A percentile compares a stretch with the other conserved stretches of the same genome.
phyloP scores from a whole-genome alignment of 2,113 vertebrate species.

The Cyanocitta stelleri region DNA sequence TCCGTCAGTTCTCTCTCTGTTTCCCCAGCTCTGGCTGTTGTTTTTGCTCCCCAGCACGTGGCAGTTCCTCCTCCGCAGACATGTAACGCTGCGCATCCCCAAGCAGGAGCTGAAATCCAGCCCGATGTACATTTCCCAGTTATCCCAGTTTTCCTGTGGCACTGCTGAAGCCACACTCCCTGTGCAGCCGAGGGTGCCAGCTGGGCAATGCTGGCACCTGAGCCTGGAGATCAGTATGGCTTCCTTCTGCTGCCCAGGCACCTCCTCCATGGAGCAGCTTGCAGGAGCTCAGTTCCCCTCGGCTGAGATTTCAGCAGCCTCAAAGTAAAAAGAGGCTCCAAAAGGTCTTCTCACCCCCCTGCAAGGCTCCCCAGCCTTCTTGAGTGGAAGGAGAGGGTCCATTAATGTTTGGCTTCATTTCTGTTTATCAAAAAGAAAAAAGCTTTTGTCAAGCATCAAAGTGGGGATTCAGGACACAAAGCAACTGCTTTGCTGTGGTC shows the following conservation, averaged over 20 bases:
- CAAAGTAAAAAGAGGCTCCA: not conserved
- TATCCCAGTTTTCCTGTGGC: not conserved
- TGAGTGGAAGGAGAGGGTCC: conserved; percentile 13
- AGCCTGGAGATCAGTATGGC: fast-evolving
- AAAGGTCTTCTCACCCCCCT: not conserved
- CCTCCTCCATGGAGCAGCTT: not conserved
- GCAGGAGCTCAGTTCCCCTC: not conserved
- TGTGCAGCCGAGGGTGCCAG: not conserved
- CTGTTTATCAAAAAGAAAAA: conserved; percentile 57
- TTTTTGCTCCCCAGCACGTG: not conserved
- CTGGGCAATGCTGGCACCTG: not conserved
- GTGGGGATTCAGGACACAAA: not conserved
- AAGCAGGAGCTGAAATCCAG: not conserved
- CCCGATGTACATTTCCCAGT: fast-evolving
- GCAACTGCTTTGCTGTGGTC: not conserved
- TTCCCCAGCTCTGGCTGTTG: not conserved
- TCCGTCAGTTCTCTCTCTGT: not conserved
- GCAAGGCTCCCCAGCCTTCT: not conserved
- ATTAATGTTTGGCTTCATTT: conserved; percentile 44
- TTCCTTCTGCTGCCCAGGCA: not conserved
- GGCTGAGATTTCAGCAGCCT: not conserved
- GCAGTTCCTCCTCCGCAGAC: not conserved
- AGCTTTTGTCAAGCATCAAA: conserved; percentile 47
- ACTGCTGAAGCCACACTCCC: not conserved
- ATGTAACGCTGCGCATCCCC: fast-evolving